Base-by-base conservation (phyloP, 2,888 invertebrate species). In the Epinotia nisella region DNA sequence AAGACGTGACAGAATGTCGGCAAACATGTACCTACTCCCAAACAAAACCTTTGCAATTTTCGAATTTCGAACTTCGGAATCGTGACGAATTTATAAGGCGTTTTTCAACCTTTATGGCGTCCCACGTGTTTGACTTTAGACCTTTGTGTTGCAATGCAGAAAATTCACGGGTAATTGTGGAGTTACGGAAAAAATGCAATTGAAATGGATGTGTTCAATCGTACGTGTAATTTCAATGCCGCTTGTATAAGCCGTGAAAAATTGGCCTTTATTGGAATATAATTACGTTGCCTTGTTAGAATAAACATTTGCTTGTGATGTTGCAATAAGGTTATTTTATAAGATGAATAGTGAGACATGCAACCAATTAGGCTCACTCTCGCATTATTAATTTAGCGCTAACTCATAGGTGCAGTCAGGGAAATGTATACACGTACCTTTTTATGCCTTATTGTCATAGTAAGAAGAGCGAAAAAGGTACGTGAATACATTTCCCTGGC, bases 1-100 rank as follows among this genome's bases (percentile, higher is more conserved):
- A 90, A 90, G 87, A 93, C 93, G 93, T 93, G 93, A 93, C 92
- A 92, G 91, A 93, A 93, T 92, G 92, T 90, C 90, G 85, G 91
- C 90, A 93, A 93, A 93, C 93, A 93, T 88, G 90, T 93, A 92
- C 92, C 93, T 92, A 88, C 84, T 81, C 75, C 84, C 79, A 83
- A 89, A 87, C 85, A 81, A 82, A 69, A 75, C 81, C 80, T 86
- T 83, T 80, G 85, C 87, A 86, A 85, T 85, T 78, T 68, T 68
- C 49, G 49, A 41, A 68, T 59, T 72, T 51, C 24, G 61, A 72
- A 84, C 84, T 75, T 49, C 59, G 29, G 24, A 79, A 68, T 83
- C 87, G 88, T 87, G 84, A 87, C 91, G 89, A 89, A 91, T n/a
- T n/a, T n/a, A n/a, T 87, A 81, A 78, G 83, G 78, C 80, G 76